These are phyloP conservation scores for Chelidonichthys spinosus DNA, from an alignment of 2,797 vertebrate genomes.

Conservation along the genomic window DNA sequence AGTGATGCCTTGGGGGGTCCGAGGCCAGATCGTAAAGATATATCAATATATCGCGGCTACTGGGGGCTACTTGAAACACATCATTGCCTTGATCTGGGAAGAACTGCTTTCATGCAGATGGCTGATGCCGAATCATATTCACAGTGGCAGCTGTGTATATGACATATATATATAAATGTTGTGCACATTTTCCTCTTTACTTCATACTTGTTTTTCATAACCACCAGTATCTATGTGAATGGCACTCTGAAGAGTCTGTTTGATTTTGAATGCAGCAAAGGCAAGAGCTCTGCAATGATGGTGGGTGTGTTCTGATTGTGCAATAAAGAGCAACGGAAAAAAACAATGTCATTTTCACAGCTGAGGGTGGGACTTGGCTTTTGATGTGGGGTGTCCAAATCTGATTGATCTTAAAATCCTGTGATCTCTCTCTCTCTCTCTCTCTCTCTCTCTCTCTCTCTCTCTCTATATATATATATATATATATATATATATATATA, in stretches of 20 bases:
- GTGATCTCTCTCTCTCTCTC: too few relatives aligned
- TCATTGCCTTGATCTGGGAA: conserved; percentile 39
- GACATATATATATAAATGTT: neutral
- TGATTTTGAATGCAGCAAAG: conserved; percentile 2
- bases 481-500: too few relatives aligned
- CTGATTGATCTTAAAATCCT: conserved; percentile 29
- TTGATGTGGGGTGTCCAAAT: conserved; percentile 54
- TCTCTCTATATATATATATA: too few relatives aligned
- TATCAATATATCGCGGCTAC: conserved; percentile 56
- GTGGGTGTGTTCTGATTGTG: conserved; percentile 20
- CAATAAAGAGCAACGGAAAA: conserved; percentile 67
- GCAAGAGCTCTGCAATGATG: conserved; percentile 9
- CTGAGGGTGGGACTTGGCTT: conserved; percentile 38
- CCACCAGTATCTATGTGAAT: conserved; percentile 14
- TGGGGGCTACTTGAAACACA: conserved; percentile 40
- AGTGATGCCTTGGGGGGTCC: conserved; percentile 66
- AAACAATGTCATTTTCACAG: conserved; percentile 49
- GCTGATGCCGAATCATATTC: conserved; percentile 11
- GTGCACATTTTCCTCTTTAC: neutral
- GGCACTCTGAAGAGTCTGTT: conserved; percentile 10
- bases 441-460: too few relatives aligned
- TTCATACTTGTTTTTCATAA: conserved; percentile 21
- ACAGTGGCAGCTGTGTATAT: conserved; percentile 11
- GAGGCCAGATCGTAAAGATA: conserved; percentile 68
- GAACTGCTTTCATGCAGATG: conserved; percentile 40